Evolutionary conservation across 1,140 invertebrate genomes (phyloP), one percentile per base, ranked within the genome.

Genomic region (Ips nitidus): DNA sequence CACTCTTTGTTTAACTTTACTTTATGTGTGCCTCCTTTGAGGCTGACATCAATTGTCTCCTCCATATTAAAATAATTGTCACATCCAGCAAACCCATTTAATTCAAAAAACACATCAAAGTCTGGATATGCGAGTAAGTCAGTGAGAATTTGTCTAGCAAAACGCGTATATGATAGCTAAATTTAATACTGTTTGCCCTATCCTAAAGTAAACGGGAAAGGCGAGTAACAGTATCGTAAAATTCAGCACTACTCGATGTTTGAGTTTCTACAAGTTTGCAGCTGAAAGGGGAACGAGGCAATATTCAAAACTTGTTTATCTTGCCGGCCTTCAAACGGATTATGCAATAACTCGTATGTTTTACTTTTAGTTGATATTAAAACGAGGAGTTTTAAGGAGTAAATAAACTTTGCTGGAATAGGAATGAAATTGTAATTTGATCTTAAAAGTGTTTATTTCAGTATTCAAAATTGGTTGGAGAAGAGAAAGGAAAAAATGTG

Each of bases 231-330:
- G 8, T 60, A 47, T 63, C 37, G 47, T 63, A 3, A 63, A 50
- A 45, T 50, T 52, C 37, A 52, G 45, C 37, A 8, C 6, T 7
- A 38, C 6, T 38, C 22, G 22, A 22, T 63, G 60, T 50, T 63
- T 50, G 47, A 63, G 43, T 52, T 63, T 42, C 43, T 63, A 4
- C 5, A 40, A 52, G 47, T 52, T 52, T 40, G 2, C 6, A 55
- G 55, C 42, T 41, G 42, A 53, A 56, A 62, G 37, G 42, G 63
- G 52, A 57, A 41, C 22, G 41, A 57, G 63, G 63, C 63, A 57
- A 66, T 66, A 66, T 66, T 56, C 53, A 66, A 66, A 57, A 66
- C 8, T 66, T 53, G 62, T 64, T 64, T 64, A 55, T 64, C 62
- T 64, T 56, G 41, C 63, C 53, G 53, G 63, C 41, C 63, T 38